Percentiles rank a stretch among this genome's conserved stretches.
These are phyloP conservation scores for Labia minor DNA, from an alignment of 2,888 invertebrate genomes.

Conservation along the genomic window DNA sequence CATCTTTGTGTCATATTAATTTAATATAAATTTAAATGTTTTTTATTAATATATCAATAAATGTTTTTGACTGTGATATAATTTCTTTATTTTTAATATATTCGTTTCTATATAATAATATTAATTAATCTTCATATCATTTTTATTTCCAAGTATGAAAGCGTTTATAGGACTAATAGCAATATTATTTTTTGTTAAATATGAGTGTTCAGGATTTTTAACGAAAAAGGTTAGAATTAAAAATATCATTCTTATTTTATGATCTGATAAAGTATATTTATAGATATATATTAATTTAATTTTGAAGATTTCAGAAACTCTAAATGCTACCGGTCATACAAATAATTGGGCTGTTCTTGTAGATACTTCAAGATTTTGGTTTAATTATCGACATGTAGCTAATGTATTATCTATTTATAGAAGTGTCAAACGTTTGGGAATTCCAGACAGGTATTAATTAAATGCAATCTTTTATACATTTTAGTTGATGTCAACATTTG, in stretches of 20 bases:
- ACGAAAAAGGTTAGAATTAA: slow-evolving; percentile 2
- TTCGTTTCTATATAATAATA: too few relatives aligned
- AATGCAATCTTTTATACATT: not conserved
- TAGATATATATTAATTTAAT: not conserved
- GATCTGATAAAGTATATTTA: not conserved
- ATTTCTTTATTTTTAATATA: too few relatives aligned
- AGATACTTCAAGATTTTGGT: slow-evolving; percentile 98
- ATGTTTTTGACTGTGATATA: too few relatives aligned
- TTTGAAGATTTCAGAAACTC: slow-evolving; percentile 42
- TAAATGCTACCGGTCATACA: slow-evolving; percentile 65
- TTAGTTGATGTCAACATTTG: too few relatives aligned
- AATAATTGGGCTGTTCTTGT: slow-evolving; percentile 99
- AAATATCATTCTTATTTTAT: not conserved
- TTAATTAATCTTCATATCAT: too few relatives aligned
- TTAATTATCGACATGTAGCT: slow-evolving; percentile 98
- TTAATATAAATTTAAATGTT: too few relatives aligned
- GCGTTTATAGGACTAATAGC: too few relatives aligned
- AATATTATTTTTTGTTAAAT: too few relatives aligned
- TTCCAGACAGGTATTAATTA: slow-evolving; percentile 63
- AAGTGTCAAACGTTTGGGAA: slow-evolving; percentile 95
- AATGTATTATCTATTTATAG: slow-evolving; percentile 97
- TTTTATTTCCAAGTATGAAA: too few relatives aligned
- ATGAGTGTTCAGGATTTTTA: not conserved
- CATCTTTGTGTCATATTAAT: too few relatives aligned
- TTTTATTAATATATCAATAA: too few relatives aligned